These are phyloP conservation scores for Eremophila alpestris DNA, from an alignment of 2,797 vertebrate genomes.

Conservation along the genomic window DNA sequence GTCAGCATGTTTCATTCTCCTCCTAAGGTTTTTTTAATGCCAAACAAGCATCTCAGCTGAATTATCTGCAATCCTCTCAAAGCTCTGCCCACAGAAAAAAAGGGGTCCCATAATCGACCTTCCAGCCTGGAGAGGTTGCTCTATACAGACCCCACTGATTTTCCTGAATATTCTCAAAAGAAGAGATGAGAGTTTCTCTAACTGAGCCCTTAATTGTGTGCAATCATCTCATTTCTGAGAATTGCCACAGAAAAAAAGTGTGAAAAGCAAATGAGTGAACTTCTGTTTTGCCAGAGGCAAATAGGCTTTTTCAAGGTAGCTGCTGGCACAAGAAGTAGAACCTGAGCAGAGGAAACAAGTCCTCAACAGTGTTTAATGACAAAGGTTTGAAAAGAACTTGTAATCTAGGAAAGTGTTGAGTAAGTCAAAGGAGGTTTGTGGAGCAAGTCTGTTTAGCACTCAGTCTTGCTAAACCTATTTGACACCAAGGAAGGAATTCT, in stretches of 20 bases:
- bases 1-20: background rate
- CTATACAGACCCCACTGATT: background rate
- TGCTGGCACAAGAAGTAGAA: background rate
- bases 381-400: background rate
- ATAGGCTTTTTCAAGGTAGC: background rate
- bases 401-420: background rate
- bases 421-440: background rate
- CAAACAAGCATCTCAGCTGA: background rate
- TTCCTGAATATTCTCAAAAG: background rate
- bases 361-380: background rate
- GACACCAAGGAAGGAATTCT: background rate
- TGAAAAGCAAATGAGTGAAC: background rate
- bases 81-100: background rate
- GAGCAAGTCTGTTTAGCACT: background rate
- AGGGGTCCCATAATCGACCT: rapidly evolving
- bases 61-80: background rate
- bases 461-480: background rate
- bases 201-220: background rate
- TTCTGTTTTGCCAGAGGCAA: background rate
- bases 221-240: background rate
- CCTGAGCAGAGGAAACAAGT: background rate
- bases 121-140: background rate
- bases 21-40: background rate
- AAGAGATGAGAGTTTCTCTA: background rate
- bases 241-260: background rate